A percentile compares a stretch with the other conserved stretches of the same genome.
phyloP scores from a whole-genome alignment of 2,113 vertebrate genomes.

The Peucedramus taeniatus region DNA sequence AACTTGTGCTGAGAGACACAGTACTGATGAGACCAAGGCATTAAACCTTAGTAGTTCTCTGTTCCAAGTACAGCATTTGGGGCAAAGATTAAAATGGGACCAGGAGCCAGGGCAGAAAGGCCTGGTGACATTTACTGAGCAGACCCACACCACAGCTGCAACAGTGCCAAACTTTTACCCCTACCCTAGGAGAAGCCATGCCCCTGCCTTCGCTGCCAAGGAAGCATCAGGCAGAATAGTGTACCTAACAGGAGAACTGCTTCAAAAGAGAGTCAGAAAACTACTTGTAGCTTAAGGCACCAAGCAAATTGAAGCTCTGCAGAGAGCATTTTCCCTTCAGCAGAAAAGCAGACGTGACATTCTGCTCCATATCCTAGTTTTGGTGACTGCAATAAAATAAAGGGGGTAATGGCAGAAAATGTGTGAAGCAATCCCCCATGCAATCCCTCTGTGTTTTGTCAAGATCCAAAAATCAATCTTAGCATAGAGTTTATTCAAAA shows the following conservation, averaged over 20 bases:
- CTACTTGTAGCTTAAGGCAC: not conserved
- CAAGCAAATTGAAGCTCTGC: not conserved
- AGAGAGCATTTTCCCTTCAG: not conserved
- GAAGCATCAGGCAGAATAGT: accelerated
- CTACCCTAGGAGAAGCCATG: not conserved
- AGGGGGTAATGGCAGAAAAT: not conserved
- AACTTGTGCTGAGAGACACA: not conserved
- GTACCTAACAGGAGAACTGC: not conserved
- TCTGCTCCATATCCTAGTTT: not conserved
- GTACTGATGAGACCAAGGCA: accelerated
- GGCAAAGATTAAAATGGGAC: not conserved
- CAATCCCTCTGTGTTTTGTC: not conserved
- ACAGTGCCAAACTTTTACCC: accelerated
- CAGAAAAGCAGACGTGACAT: not conserved
- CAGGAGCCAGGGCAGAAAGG: not conserved
- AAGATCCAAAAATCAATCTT: not conserved
- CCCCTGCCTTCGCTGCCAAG: not conserved
- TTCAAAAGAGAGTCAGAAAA: not conserved
- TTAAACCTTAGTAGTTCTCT: not conserved
- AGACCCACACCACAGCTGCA: not conserved
- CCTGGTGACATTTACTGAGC: not conserved
- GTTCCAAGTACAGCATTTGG: not conserved
- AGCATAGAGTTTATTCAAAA: not conserved
- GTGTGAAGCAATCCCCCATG: not conserved
- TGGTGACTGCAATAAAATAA: not conserved